A percentile compares a stretch with the other conserved stretches of the same genome.
Conservation (phyloP, 2,113 vertebrate genomes). For the Picathartes gymnocephalus region DNA sequence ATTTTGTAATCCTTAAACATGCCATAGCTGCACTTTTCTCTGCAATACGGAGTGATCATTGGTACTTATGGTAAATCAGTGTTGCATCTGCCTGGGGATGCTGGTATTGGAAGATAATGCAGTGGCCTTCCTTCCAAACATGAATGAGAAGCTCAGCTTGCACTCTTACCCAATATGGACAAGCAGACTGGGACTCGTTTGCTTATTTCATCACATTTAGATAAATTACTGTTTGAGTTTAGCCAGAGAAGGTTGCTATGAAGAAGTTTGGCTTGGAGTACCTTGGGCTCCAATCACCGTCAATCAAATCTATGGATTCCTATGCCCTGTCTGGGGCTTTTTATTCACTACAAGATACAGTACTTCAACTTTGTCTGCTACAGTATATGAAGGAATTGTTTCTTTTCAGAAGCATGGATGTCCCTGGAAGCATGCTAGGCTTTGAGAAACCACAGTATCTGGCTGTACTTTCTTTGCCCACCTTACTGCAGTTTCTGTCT, state of each 20-base stretch:
- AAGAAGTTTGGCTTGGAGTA: not conserved
- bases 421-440: not conserved
- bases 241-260: not conserved
- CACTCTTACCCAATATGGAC: not conserved
- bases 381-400: not conserved
- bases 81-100: not conserved
- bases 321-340: not conserved
- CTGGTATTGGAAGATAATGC: not conserved
- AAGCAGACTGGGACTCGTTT: not conserved
- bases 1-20: not conserved
- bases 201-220: not conserved
- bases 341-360: not conserved
- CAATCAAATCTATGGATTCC: not conserved
- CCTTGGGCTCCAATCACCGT: not conserved
- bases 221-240: not conserved
- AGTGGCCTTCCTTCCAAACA: not conserved
- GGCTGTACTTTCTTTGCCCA: not conserved
- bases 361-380: not conserved
- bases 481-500: not conserved
- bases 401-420: not conserved
- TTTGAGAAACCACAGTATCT: not conserved
- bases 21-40: not conserved
- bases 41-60: not conserved
- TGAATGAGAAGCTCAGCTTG: not conserved
- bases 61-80: fast-evolving